Evolutionary conservation across 1,140 invertebrate species (phyloP).

Genomic region (Ips nitidus): DNA sequence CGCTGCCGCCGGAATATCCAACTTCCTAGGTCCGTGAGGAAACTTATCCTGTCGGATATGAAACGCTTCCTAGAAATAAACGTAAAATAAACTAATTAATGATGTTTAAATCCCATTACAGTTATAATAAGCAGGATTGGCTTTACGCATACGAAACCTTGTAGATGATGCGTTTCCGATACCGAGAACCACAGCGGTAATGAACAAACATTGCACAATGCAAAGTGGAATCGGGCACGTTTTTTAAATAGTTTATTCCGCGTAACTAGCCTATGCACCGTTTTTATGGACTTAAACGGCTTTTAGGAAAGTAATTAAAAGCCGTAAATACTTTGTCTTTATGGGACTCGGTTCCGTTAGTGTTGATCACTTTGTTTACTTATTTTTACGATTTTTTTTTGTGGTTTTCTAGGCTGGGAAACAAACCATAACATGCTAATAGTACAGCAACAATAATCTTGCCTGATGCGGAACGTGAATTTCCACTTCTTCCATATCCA

Average conservation of each 20-base stretch:
- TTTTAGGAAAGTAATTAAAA: constrained; percentile 18
- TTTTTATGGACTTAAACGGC: constrained; percentile 9
- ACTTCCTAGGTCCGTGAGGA: constrained; percentile 77
- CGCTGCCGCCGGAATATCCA: constrained; percentile 50
- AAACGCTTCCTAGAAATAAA: constrained; percentile 40
- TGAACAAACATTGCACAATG: constrained; percentile 1
- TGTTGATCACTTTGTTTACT: constrained; percentile 1
- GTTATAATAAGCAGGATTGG: no score
- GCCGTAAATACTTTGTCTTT: constrained; percentile 1
- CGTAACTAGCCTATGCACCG: constrained; percentile 13
- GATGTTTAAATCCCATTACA: background rate
- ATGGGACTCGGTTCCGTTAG: constrained; percentile 1
- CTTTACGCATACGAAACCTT: no score
- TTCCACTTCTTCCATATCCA: constrained; percentile 39
- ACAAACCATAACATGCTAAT: background rate
- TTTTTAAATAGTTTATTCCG: constrained; percentile 9
- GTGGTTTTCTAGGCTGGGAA: background rate
- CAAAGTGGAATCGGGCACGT: constrained; percentile 2
- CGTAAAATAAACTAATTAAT: constrained; percentile 21
- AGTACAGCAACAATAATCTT: constrained; percentile 4
- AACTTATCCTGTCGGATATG: constrained; percentile 66
- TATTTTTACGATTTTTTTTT: background rate
- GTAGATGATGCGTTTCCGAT: no score
- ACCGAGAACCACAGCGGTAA: no score
- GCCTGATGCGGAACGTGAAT: constrained; percentile 46